Evolutionary conservation across 2,888 invertebrate species (phyloP).

Genomic region (Drosophila longiperda): DNA sequence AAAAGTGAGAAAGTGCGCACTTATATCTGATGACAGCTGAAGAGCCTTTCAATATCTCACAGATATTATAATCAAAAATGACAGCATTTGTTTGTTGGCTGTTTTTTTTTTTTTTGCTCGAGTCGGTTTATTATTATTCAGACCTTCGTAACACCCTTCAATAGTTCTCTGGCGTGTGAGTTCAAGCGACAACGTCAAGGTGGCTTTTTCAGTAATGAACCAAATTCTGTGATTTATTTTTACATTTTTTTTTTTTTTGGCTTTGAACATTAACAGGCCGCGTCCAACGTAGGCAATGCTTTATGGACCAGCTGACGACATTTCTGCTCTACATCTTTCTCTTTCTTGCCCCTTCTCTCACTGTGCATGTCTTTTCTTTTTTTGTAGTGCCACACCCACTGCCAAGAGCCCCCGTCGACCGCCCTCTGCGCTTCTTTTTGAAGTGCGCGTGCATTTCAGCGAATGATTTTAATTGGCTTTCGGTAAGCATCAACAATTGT

Average conservation of each 20-base stretch:
- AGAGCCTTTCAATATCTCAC: conserved; percentile 22
- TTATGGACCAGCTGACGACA: conserved; percentile 72
- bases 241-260: conserved; percentile 48
- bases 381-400: conserved; percentile 21
- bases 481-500: conserved; percentile 63
- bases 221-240: conserved; percentile 72
- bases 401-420: conserved; percentile 6
- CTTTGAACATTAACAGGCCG: conserved; percentile 60
- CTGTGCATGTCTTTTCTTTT: conserved; percentile 17
- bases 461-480: conserved; percentile 75
- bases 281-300: conserved; percentile 54
- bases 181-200: conserved; percentile 79
- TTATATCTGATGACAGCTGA: conserved; percentile 30
- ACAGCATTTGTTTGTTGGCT: not conserved
- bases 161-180: conserved; percentile 71
- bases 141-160: conserved; percentile 74
- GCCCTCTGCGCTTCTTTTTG: conserved; percentile 35
- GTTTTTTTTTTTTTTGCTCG: not conserved
- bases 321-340: conserved; percentile 17
- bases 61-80: conserved; percentile 16
- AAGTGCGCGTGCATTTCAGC: conserved; percentile 69
- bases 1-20: conserved; percentile 33
- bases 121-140: conserved; percentile 5
- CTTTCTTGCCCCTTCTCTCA: not conserved
- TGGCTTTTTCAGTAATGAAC: conserved; percentile 74